Percentiles rank a stretch among this genome's conserved stretches.
Evolutionary conservation across 2,113 vertebrate genomes (phyloP).

Genomic region (Neolamprologus fasciatus): DNA sequence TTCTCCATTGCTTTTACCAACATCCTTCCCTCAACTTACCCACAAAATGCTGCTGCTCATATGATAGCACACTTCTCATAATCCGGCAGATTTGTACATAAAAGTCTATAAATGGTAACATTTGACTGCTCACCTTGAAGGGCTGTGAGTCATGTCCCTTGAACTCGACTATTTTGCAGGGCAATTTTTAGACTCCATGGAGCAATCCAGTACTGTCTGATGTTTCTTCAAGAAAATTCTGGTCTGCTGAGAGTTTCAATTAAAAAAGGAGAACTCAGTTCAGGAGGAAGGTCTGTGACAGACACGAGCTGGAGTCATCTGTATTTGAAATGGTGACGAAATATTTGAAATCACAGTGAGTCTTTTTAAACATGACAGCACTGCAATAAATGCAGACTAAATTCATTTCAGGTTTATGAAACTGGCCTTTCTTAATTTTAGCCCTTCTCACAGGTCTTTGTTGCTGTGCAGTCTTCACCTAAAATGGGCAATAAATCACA

Average conservation of each 20-base stretch:
- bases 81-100: accelerated
- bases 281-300: background rate
- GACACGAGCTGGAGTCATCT: background rate
- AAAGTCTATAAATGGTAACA: background rate
- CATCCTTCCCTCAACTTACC: background rate
- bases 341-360: background rate
- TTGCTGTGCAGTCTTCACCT: background rate
- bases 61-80: background rate
- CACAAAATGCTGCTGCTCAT: background rate
- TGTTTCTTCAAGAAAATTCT: background rate
- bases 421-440: background rate
- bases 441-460: background rate
- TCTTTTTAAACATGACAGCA: background rate
- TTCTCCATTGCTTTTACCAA: background rate
- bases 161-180: background rate
- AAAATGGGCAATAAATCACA: background rate
- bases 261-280: background rate
- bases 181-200: background rate
- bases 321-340: background rate
- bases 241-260: background rate
- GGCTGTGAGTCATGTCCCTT: background rate
- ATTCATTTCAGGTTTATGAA: background rate
- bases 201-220: background rate
- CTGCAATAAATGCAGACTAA: background rate
- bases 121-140: background rate